Conservation (phyloP, 2,113 vertebrate genomes). For the Centropus bengalensis region DNA sequence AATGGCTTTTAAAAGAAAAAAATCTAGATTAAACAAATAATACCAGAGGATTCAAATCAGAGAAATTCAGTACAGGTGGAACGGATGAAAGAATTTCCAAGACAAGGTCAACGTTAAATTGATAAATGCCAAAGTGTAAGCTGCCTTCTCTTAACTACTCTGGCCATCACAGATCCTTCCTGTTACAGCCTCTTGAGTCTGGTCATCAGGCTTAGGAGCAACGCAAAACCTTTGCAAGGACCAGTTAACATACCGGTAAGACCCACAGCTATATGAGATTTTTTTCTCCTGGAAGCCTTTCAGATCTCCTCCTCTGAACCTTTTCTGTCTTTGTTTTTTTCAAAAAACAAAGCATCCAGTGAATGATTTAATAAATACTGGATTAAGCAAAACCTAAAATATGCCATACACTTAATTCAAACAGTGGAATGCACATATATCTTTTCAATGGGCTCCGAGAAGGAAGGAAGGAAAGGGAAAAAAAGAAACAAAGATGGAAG, state of each 20-base stretch:
- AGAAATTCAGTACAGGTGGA: neutral
- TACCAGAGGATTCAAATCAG: neutral
- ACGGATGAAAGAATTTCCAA: neutral
- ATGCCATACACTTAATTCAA: neutral
- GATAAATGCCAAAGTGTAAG: neutral
- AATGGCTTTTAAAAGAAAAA: neutral
- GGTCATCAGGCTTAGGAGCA: neutral
- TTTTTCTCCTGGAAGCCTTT: neutral
- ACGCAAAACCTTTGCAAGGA: neutral
- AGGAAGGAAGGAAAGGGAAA: neutral
- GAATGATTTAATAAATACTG: conserved; percentile 13
- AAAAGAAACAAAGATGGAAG: neutral
- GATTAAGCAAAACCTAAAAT: neutral
- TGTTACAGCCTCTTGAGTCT: neutral
- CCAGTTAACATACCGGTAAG: neutral
- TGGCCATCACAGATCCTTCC: neutral
- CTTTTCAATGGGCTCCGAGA: neutral
- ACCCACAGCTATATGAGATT: neutral
- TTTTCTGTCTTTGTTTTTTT: neutral
- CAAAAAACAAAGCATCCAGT: neutral
- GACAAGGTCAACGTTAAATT: neutral
- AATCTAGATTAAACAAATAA: neutral
- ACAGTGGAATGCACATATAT: neutral
- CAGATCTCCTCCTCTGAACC: neutral
- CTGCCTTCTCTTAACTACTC: neutral